Evolutionary conservation across 2,797 vertebrate genomes (phyloP).

Genomic region (Trachops cirrhosus): DNA sequence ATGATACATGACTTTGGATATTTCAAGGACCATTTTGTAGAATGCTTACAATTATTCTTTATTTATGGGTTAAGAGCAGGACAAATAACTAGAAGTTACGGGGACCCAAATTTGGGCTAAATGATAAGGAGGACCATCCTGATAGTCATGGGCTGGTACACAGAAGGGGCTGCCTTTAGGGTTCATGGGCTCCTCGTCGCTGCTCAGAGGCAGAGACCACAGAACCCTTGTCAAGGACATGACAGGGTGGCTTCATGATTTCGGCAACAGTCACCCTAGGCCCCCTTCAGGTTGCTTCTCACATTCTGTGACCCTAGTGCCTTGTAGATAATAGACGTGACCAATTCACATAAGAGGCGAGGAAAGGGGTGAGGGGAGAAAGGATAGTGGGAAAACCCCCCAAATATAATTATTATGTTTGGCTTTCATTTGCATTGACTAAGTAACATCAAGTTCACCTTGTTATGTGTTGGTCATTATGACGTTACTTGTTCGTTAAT

Average conservation of each 20-base stretch:
- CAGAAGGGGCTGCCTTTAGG: too few relatives aligned
- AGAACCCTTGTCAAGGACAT: neutral
- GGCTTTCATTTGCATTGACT: neutral
- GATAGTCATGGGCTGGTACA: neutral
- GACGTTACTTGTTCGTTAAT: neutral
- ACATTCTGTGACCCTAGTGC: neutral
- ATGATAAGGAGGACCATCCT: neutral
- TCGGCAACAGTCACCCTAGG: neutral
- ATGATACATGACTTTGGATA: neutral
- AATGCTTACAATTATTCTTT: neutral
- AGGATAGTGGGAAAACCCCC: neutral
- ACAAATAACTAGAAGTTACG: neutral
- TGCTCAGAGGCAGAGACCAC: neutral
- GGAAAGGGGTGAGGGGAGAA: neutral
- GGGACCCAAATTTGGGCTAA: neutral
- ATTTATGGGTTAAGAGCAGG: neutral
- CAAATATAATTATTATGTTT: neutral
- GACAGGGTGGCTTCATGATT: neutral
- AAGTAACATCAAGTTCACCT: neutral
- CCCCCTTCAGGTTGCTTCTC: neutral
- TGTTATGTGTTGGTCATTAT: neutral
- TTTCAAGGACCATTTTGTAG: neutral
- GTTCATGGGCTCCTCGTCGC: rapidly evolving
- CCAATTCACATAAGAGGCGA: neutral
- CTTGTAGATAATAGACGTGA: neutral